Conservation (phyloP, 37 sponge, comb jelly and placozoan species). For the Theonella swinhoei region DNA sequence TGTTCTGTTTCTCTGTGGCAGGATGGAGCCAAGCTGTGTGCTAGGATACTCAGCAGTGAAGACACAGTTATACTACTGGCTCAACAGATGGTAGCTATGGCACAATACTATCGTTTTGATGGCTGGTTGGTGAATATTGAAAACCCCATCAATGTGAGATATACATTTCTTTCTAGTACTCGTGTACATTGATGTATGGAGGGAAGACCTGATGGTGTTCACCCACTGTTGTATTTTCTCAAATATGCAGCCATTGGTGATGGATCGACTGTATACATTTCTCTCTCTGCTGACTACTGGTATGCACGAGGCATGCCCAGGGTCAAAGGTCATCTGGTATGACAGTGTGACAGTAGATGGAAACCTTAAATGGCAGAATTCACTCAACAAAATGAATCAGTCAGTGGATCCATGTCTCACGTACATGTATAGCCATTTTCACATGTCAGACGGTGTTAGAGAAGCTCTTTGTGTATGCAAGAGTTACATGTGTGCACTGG, state of each 20-base stretch:
- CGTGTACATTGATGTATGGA: too few relatives aligned
- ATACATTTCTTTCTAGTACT: neutral
- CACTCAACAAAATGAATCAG: conserved; percentile 80
- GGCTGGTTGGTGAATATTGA: conserved; percentile 99
- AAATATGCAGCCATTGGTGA: conserved; percentile 53
- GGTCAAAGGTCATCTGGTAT: conserved; percentile 95
- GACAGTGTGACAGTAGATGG: conserved; percentile 92
- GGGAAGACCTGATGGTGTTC: too few relatives aligned
- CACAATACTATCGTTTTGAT: conserved; percentile 89
- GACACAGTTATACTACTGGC: conserved; percentile 41
- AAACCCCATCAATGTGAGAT: conserved; percentile 77
- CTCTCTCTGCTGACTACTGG: conserved; percentile 68
- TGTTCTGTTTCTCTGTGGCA: neutral
- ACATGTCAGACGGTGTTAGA: too few relatives aligned
- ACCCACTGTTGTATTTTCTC: too few relatives aligned
- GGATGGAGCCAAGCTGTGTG: conserved; percentile 80
- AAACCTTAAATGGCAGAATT: conserved; percentile 94
- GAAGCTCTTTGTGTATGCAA: too few relatives aligned
- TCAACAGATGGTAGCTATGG: conserved; percentile 78
- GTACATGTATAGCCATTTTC: too few relatives aligned
- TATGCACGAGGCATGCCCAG: conserved; percentile 66
- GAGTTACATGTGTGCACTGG: too few relatives aligned
- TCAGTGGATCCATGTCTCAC: conserved; percentile 27
- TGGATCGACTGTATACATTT: conserved; percentile 56
- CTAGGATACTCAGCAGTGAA: conserved; percentile 59